A percentile compares a stretch with the other conserved stretches of the same genome.
phyloP scores from a whole-genome alignment of 1,140 invertebrate genomes.

The Cotesia typhae region DNA sequence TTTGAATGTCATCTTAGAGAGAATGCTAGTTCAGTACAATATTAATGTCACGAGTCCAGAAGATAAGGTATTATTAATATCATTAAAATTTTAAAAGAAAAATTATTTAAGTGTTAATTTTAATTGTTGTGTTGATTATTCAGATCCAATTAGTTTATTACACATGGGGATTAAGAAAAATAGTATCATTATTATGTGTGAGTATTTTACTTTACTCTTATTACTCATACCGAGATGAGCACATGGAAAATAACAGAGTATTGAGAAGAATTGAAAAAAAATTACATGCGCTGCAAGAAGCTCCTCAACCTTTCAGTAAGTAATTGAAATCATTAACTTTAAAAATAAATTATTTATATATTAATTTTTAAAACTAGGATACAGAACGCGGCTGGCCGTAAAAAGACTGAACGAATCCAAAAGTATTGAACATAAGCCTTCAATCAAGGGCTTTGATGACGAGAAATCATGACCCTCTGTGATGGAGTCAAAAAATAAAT shows the following conservation, averaged over 20 bases:
- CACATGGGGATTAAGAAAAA: conserved; percentile 55
- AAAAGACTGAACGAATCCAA: conserved; percentile 35
- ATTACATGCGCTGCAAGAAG: conserved; percentile 45
- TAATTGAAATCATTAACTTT: conserved; percentile 10
- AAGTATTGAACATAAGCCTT: not conserved
- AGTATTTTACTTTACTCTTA: conserved; percentile 51
- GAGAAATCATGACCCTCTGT: too few species aligned
- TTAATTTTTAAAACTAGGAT: conserved; percentile 38
- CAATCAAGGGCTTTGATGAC: not conserved
- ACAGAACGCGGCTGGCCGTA: conserved; percentile 45
- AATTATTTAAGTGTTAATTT: too few species aligned
- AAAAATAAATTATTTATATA: conserved; percentile 17
- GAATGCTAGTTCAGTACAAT: conserved; percentile 56
- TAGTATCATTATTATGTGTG: conserved; percentile 46
- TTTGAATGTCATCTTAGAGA: conserved; percentile 56
- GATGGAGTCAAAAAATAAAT: too few species aligned
- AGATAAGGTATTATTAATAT: conserved; percentile 45
- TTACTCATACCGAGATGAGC: conserved; percentile 50
- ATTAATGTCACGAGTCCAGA: conserved; percentile 43
- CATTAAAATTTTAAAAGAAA: too few species aligned
- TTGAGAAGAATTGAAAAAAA: conserved; percentile 53
- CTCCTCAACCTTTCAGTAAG: conserved; percentile 37
- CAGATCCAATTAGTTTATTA: conserved; percentile 45
- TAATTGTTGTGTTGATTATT: conserved; percentile 1
- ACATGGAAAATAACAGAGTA: conserved; percentile 49